These are phyloP conservation scores for Pseudochirops corinnae DNA, from an alignment of 2,797 vertebrate genomes.

Conservation along the genomic window DNA sequence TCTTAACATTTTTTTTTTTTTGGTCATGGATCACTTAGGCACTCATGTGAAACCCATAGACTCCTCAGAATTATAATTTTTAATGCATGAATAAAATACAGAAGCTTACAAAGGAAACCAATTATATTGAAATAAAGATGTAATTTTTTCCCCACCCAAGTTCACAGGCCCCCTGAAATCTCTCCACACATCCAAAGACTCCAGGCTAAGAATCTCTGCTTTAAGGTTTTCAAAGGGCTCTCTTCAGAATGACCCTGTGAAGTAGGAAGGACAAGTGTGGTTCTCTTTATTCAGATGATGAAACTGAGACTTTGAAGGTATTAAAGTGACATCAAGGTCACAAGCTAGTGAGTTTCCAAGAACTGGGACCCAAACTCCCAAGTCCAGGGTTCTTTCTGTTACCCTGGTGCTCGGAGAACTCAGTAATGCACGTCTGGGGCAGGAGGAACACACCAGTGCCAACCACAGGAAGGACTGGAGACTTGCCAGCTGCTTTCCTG, in stretches of 20 bases:
- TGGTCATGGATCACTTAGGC: not conserved
- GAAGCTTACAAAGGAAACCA: not conserved
- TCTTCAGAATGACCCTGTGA: not conserved
- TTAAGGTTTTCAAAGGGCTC: not conserved
- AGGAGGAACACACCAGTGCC: not conserved
- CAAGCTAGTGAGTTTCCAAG: not conserved
- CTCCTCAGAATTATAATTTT: not conserved
- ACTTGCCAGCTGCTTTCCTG: not conserved
- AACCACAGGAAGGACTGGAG: not conserved
- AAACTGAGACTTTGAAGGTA: not conserved
- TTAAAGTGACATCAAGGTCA: not conserved
- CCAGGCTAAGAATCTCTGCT: not conserved
- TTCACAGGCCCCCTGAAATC: not conserved
- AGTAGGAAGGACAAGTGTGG: not conserved
- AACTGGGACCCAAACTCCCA: not conserved
- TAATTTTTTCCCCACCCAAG: not conserved
- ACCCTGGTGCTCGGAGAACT: not conserved
- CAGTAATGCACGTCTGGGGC: not conserved
- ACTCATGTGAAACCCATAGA: not conserved
- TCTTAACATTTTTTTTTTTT: not conserved
- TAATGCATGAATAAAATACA: not conserved
- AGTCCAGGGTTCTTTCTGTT: not conserved
- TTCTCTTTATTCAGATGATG: not conserved
- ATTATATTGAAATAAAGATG: not conserved
- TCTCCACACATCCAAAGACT: not conserved